phyloP scores from a whole-genome alignment of 2,113 vertebrate genomes.

The Poeciliopsis occidentalis region DNA sequence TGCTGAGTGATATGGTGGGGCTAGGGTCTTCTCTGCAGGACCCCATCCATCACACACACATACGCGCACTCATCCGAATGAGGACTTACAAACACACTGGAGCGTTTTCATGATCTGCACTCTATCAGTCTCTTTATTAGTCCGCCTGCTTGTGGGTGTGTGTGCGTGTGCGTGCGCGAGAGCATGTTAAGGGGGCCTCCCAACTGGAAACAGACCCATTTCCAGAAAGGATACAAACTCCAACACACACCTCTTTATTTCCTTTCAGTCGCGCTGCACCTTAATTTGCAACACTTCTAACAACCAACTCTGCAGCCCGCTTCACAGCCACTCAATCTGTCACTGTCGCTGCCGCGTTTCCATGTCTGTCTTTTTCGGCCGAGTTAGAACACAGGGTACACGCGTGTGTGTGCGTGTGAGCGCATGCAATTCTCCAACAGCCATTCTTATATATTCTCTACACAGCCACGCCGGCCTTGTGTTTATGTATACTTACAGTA shows the following conservation, averaged over 20 bases:
- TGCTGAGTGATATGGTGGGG: constrained; percentile 69
- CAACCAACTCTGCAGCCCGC: constrained; percentile 62
- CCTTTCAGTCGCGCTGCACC: constrained; percentile 65
- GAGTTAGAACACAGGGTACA: constrained; percentile 11
- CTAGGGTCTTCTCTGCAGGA: constrained; percentile 66
- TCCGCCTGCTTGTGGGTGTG: constrained; percentile 37
- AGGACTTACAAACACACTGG: constrained; percentile 46
- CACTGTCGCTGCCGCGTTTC: constrained; percentile 62
- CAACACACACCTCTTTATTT: constrained; percentile 75
- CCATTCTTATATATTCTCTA: constrained; percentile 55
- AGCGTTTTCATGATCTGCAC: constrained; percentile 68
- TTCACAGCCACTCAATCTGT: constrained; percentile 76
- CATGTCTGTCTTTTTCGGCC: constrained; percentile 35
- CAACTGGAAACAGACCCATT: constrained; percentile 66
- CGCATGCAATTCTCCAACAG: constrained; percentile 31
- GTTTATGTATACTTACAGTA: constrained; percentile 39
- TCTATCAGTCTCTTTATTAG: constrained; percentile 78
- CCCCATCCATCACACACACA: constrained; percentile 71
- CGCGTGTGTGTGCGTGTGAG: constrained; percentile 4
- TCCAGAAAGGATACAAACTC: constrained; percentile 69
- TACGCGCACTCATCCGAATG: constrained; percentile 18
- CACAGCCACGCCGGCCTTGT: constrained; percentile 11
- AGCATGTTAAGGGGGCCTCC: constrained; percentile 54
- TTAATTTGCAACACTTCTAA: constrained; percentile 79
- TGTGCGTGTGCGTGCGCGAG: constrained; percentile 10